Evolutionary conservation across 2,113 vertebrate species (phyloP).

Genomic region (Macaca mulatta): DNA sequence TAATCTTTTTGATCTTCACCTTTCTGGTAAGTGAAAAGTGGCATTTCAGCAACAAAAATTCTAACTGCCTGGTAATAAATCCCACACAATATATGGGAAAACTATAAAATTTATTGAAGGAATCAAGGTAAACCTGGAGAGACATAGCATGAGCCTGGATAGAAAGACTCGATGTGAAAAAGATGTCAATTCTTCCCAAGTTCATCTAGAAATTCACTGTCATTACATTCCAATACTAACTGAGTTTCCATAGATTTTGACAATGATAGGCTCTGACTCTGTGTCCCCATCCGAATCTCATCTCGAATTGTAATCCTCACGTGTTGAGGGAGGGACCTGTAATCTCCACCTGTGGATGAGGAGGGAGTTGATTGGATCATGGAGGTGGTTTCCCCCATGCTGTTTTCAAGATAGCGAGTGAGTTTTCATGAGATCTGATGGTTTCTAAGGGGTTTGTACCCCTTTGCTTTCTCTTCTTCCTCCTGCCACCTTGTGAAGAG

Average conservation of each 20-base stretch:
- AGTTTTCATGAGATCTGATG: too few species aligned
- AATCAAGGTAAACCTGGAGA: slow-evolving; percentile 19
- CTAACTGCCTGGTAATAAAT: background rate
- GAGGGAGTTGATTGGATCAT: too few species aligned
- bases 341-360: too few species aligned
- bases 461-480: too few species aligned
- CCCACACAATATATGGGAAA: background rate
- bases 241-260: background rate
- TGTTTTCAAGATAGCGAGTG: too few species aligned
- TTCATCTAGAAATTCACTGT: background rate
- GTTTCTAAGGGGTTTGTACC: too few species aligned
- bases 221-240: background rate
- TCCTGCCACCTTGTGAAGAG: too few species aligned
- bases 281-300: too few species aligned
- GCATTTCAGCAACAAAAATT: background rate
- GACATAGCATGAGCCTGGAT: background rate
- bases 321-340: too few species aligned
- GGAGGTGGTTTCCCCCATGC: too few species aligned
- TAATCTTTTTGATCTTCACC: slow-evolving; percentile 16
- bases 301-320: too few species aligned
- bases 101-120: background rate
- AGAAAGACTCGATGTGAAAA: background rate
- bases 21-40: background rate
- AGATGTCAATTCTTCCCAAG: background rate
- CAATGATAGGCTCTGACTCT: background rate